Conservation (phyloP, 2,797 vertebrate genomes). For the Lepidocolaptes lacrymiger region DNA sequence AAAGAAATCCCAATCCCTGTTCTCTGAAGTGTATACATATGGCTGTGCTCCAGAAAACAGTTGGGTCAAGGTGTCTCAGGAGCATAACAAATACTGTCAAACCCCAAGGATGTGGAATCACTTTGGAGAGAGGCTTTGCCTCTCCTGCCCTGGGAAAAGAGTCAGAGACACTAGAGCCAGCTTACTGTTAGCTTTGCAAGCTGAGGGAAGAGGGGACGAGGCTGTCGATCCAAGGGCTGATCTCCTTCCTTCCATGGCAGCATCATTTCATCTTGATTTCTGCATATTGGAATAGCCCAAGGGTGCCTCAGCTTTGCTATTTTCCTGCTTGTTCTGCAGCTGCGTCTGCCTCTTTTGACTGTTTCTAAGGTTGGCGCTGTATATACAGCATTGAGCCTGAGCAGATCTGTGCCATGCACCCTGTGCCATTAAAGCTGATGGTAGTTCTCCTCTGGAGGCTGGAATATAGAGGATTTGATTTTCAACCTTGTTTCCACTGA, state of each 20-base stretch:
- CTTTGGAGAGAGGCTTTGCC: background rate
- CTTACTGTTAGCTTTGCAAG: background rate
- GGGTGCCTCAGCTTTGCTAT: background rate
- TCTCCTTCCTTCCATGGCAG: background rate
- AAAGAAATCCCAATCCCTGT: background rate
- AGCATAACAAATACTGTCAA: background rate
- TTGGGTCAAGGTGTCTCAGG: background rate
- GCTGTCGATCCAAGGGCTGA: rapidly evolving
- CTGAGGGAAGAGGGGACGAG: background rate
- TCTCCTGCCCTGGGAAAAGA: background rate
- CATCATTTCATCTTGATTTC: background rate
- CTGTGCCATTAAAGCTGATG: background rate
- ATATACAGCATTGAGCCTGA: background rate
- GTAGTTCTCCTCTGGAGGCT: background rate
- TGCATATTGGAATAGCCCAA: background rate
- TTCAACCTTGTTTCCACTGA: background rate
- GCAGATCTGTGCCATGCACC: background rate
- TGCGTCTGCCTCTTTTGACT: background rate
- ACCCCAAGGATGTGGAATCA: background rate
- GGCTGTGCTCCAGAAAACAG: background rate
- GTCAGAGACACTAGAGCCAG: background rate
- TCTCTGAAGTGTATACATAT: background rate
- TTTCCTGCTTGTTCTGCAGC: background rate
- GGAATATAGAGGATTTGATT: background rate
- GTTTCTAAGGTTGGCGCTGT: background rate